Percentiles rank a stretch among this genome's conserved stretches.
Evolutionary conservation across 2,113 vertebrate genomes (phyloP).

Genomic region (Misgurnus mizolepis): DNA sequence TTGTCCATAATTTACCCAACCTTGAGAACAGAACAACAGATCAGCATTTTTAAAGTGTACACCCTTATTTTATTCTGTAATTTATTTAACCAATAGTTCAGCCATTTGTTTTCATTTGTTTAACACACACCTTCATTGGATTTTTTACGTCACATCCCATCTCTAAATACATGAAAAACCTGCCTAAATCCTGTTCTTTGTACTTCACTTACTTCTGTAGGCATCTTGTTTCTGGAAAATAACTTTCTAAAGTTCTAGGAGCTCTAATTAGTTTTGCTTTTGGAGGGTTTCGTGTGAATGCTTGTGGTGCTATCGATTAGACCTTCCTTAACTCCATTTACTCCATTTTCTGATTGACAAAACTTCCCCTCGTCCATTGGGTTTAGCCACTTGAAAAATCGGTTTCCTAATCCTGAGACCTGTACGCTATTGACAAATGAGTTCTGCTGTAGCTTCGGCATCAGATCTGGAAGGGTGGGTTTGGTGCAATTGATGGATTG

Average conservation of each 20-base stretch:
- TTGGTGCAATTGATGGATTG: conserved; percentile 12
- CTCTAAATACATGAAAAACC: too few species aligned
- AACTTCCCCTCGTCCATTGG: conserved; percentile 16
- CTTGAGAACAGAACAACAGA: too few species aligned
- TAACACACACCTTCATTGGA: too few species aligned
- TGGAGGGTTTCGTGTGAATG: neutral
- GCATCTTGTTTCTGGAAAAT: neutral
- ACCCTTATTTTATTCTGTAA: neutral
- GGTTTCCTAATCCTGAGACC: conserved; percentile 27
- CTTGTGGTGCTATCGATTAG: conserved; percentile 10
- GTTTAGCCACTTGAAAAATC: conserved; percentile 38
- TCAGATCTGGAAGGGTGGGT: neutral
- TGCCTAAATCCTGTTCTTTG: neutral
- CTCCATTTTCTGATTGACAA: conserved; percentile 29
- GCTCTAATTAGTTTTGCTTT: conserved; percentile 25
- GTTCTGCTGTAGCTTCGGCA: conserved; percentile 18
- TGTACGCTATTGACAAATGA: conserved; percentile 1
- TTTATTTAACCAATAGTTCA: neutral
- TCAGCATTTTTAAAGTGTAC: too few species aligned
- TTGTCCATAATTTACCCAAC: too few species aligned
- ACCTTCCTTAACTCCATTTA: conserved; percentile 25
- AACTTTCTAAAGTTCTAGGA: conserved; percentile 21
- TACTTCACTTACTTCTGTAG: neutral
- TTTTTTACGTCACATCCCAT: too few species aligned
- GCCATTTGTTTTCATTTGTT: neutral